These are phyloP conservation scores for Hypselothyrea guttata DNA, from an alignment of 2,888 invertebrate genomes.

Conservation along the genomic window DNA sequence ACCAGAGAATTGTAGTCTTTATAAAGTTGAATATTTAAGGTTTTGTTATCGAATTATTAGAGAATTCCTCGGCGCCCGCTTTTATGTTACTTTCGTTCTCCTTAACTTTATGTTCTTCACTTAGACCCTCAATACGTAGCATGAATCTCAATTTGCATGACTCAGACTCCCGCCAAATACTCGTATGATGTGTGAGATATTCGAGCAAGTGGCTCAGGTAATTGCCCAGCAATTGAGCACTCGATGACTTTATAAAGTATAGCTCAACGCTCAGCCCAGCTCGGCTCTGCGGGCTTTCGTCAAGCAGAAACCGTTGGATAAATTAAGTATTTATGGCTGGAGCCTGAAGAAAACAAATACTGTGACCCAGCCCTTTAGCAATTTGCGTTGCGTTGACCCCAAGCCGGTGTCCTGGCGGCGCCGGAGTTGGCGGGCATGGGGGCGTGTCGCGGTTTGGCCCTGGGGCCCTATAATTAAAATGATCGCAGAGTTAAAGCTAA, in stretches of 20 bases:
- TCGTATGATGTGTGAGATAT: conserved; percentile 10
- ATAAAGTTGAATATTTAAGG: too few relatives aligned
- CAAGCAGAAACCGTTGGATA: conserved; percentile 55
- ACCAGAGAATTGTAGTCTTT: too few relatives aligned
- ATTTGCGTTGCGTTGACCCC: conserved; percentile 76
- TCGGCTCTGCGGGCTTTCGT: conserved; percentile 12
- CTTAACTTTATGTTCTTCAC: too few relatives aligned
- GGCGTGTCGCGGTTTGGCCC: conserved; percentile 25
- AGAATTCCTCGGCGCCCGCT: conserved; percentile 27
- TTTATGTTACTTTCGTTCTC: too few relatives aligned
- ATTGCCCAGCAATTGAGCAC: conserved; percentile 33
- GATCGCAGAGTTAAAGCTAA: conserved; percentile 49
- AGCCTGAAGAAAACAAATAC: conserved; percentile 62
- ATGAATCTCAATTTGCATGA: conserved; percentile 17
- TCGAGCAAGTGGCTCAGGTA: conserved; percentile 25
- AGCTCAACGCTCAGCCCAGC: too few relatives aligned
- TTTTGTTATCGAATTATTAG: too few relatives aligned
- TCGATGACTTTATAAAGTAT: conserved; percentile 46
- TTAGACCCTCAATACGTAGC: too few relatives aligned
- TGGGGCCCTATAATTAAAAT: conserved; percentile 63
- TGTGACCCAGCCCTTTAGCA: conserved; percentile 63
- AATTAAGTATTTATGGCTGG: conserved; percentile 72
- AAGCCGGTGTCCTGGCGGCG: not conserved
- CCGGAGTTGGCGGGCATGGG: conserved; percentile 1
- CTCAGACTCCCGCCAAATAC: too few relatives aligned